A percentile compares a stretch with the other conserved stretches of the same genome.
These are phyloP conservation scores for Ophion slaviceki DNA, from an alignment of 2,888 invertebrate species.

Conservation along the genomic window DNA sequence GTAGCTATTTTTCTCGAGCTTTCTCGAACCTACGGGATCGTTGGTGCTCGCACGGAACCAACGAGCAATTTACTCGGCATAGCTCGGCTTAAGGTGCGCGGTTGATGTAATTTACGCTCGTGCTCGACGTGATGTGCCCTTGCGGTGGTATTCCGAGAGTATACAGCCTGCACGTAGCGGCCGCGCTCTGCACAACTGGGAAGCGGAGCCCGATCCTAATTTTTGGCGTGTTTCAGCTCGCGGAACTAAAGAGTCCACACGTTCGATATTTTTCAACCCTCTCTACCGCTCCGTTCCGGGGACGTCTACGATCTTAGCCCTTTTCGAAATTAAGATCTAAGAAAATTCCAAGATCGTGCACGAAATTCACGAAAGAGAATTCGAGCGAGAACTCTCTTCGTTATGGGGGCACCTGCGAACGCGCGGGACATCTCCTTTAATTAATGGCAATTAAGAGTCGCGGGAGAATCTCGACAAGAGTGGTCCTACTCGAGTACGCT, in stretches of 20 bases:
- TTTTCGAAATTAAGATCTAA: no score
- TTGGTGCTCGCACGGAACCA: conserved; percentile 19
- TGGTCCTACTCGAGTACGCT: conserved; percentile 33
- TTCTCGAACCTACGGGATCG: not conserved
- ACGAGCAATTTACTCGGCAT: conserved; percentile 57
- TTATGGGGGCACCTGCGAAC: conserved; percentile 43
- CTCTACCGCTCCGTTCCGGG: not conserved
- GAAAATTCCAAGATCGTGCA: not conserved
- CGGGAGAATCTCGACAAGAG: conserved; percentile 63
- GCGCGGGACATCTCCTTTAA: conserved; percentile 41
- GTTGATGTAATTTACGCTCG: conserved; percentile 71
- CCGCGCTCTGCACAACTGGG: not conserved
- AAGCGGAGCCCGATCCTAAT: conserved; percentile 8
- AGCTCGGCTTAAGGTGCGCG: conserved; percentile 70
- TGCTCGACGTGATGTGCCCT: conserved; percentile 67
- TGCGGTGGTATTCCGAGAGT: conserved; percentile 64
- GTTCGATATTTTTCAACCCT: not conserved
- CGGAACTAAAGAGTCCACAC: not conserved
- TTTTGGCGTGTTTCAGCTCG: conserved; percentile 20
- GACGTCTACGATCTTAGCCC: no score
- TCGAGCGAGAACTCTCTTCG: conserved; percentile 36
- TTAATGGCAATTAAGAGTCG: conserved; percentile 58
- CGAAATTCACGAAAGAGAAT: conserved; percentile 21
- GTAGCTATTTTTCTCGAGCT: conserved; percentile 4
- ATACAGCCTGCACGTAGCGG: not conserved